phyloP scores from a whole-genome alignment of 2,797 vertebrate species.

The Poeciliopsis gracilis region DNA sequence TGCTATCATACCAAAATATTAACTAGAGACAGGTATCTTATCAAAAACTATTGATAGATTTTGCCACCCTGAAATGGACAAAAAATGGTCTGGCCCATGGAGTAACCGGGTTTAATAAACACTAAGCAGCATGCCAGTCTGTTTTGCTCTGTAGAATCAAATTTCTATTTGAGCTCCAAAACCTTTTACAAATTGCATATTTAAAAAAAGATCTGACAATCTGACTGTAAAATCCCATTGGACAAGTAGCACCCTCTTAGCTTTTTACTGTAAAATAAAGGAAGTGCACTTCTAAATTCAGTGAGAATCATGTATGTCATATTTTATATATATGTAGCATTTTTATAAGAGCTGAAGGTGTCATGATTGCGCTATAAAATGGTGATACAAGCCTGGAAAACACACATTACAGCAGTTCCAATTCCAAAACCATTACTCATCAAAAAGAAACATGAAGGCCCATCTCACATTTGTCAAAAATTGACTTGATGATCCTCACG shows the following conservation, averaged over 20 bases:
- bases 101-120: background rate
- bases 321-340: no score
- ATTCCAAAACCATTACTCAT: background rate
- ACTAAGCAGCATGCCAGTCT: background rate
- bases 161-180: background rate
- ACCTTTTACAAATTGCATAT: background rate
- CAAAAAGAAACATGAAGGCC: background rate
- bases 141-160: background rate
- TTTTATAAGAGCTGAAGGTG: no score
- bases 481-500: background rate
- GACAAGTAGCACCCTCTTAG: background rate
- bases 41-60: no score
- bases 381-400: no score
- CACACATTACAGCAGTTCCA: no score
- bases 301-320: background rate
- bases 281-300: background rate
- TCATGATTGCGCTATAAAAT: no score
- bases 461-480: background rate
- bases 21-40: no score
- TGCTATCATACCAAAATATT: no score
- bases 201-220: background rate
- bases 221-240: background rate
- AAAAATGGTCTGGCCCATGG: no score
- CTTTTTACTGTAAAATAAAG: background rate
- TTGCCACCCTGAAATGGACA: no score